Conservation (phyloP, 2,113 vertebrate species). For the Ceyx margarethae region DNA sequence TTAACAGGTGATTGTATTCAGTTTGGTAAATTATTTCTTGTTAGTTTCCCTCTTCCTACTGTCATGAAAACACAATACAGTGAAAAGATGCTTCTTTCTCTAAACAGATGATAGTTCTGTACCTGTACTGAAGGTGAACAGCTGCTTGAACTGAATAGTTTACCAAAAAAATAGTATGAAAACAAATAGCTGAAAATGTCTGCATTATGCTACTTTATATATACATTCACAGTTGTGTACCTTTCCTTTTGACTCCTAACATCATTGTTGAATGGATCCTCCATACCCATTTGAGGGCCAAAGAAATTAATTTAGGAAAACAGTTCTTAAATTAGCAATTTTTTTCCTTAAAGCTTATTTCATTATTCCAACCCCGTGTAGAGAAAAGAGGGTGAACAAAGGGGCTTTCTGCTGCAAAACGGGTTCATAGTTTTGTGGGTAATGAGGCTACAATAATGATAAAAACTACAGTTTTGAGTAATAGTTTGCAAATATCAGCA, state of each 20-base stretch:
- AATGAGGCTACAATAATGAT: background rate
- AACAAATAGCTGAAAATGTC: background rate
- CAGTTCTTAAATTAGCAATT: background rate
- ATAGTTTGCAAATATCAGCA: background rate
- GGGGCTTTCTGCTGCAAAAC: background rate
- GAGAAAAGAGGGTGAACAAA: background rate
- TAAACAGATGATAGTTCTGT: background rate
- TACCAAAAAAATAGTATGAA: background rate
- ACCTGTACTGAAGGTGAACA: background rate
- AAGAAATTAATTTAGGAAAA: background rate
- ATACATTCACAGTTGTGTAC: background rate
- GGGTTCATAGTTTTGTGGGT: background rate
- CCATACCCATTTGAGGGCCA: background rate
- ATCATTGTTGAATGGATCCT: background rate
- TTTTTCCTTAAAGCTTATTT: background rate
- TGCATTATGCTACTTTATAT: background rate
- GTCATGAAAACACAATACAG: background rate
- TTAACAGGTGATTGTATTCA: background rate
- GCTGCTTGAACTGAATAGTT: background rate
- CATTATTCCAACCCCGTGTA: background rate
- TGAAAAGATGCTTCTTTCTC: background rate
- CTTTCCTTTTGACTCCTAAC: background rate
- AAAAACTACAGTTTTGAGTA: background rate
- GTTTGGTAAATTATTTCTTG: background rate
- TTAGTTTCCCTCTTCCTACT: background rate